phyloP scores from a whole-genome alignment of 2,113 vertebrate genomes.

The Tichodroma muraria region DNA sequence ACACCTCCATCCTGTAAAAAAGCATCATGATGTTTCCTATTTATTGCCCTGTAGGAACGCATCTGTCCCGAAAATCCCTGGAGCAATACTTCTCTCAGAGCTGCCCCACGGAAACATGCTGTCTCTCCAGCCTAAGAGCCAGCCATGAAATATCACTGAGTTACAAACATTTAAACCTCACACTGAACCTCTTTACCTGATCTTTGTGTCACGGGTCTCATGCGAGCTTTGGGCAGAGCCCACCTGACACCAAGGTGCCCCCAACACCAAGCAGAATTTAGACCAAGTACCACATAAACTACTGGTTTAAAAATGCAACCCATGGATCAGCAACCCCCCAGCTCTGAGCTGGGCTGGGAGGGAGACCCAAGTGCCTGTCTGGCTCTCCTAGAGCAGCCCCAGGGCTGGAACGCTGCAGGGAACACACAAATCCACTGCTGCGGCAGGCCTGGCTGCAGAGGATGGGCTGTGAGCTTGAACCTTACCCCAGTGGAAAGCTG shows the following conservation, averaged over 20 bases:
- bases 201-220: background rate
- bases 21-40: background rate
- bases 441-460: background rate
- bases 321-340: background rate
- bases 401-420: background rate
- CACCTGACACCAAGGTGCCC: background rate
- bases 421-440: background rate
- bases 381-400: background rate
- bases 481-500: background rate
- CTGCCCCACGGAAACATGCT: fast-evolving
- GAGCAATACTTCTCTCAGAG: background rate
- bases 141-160: background rate
- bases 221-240: background rate
- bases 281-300: background rate
- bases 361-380: background rate
- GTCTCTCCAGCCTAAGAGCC: background rate
- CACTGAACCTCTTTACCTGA: background rate
- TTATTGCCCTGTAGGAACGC: fast-evolving
- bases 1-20: background rate
- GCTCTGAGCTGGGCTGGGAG: background rate
- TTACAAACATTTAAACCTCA: fast-evolving
- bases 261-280: background rate
- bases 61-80: fast-evolving
- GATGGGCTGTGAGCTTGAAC: background rate
- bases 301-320: background rate